Base-by-base conservation (phyloP, 2,888 invertebrate genomes). In the Sericinus montela region DNA sequence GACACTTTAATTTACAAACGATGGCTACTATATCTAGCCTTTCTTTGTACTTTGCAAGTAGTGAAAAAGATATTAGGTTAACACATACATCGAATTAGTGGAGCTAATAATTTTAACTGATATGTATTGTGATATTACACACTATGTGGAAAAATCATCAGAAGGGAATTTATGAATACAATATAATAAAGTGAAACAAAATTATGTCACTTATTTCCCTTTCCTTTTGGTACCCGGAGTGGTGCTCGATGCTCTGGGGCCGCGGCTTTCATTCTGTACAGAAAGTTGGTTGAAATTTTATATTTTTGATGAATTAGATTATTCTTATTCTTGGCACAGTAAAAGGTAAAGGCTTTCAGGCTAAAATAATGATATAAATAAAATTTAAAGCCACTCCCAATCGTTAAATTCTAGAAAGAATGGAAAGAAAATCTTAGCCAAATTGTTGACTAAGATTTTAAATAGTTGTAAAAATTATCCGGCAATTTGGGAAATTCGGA, bases 91-190 rank as follows among this genome's bases (percentile, higher is more conserved):
- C 29, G n/a, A 41, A n/a, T 10, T 10, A 25, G 60, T 72, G 65
- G 68, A 72, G 76, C 69, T 68, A 55, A n/a, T 52, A 51, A 50
- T 53, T 58, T 56, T 63, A 66, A 73, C 70, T 84, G 84, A 86
- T 83, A 86, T 85, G 86, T 85, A 79, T 83, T 85, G 83, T 85
- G 85, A 85, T 87, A 86, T 83, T 84, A 86, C 78, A 81, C 77
- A 73, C 79, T 86, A 85, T 81, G 75, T 83, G 84, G 83, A 82
- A 79, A 81, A 76, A 73, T 76, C 72, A 69, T 78, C n/a, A n/a
- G n/a, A 78, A 77, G 75, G 79, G 69, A 72, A 75, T 80, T 72
- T 75, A 80, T 77, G 80, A 84, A 85, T 84, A 83, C 75, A 74
- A 76, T 43, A 39, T 30, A 39, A 72, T 78, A 69, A 81, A 80